Evolutionary conservation across 2,797 vertebrate species (phyloP).

Genomic region (Pristis pectinata): DNA sequence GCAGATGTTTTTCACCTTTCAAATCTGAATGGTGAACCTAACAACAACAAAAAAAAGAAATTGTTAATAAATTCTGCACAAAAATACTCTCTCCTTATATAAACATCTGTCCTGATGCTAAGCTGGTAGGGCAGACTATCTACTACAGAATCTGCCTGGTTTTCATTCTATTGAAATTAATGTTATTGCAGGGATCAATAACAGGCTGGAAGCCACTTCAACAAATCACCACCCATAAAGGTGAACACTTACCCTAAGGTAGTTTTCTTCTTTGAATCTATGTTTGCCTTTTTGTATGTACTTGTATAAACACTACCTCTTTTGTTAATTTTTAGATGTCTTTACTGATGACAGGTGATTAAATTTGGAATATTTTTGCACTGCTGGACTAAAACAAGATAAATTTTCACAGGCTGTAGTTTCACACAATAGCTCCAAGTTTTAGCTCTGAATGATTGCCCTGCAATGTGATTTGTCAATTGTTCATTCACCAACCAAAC

Average conservation of each 20-base stretch:
- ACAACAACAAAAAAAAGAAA: too few species aligned
- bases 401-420: not conserved
- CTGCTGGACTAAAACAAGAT: not conserved
- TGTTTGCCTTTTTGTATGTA: not conserved
- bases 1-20: slow-evolving; percentile 45
- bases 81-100: not conserved
- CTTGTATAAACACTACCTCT: too few species aligned
- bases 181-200: not conserved
- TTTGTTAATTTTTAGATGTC: not conserved
- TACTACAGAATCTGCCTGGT: not conserved
- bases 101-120: not conserved
- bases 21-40: slow-evolving; percentile 39
- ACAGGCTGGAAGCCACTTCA: not conserved
- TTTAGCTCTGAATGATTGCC: not conserved
- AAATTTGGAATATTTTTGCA: not conserved
- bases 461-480: not conserved
- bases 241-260: not conserved
- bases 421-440: not conserved
- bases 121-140: not conserved
- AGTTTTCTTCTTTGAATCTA: not conserved
- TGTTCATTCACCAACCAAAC: not conserved
- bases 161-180: not conserved
- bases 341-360: not conserved
- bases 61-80: not conserved
- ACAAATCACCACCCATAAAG: not conserved